Base-by-base conservation (phyloP, 1,140 invertebrate species). In the Zaprionus gabonicus region DNA sequence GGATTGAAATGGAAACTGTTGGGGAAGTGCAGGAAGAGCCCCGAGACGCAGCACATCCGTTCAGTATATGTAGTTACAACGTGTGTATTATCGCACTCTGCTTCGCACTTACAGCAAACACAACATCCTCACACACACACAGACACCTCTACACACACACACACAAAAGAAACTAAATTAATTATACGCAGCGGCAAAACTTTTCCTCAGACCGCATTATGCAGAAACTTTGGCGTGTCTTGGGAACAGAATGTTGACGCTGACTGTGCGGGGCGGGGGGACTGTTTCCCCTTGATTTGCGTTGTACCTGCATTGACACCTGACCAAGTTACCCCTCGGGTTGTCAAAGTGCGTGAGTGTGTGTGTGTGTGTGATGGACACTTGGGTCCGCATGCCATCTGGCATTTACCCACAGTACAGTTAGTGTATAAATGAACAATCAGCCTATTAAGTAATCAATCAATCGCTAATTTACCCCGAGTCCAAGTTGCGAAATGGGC, bases 191-290 rank as follows among this genome's bases (percentile, higher is more conserved):
- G 59, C 55, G 41, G 38, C 51, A 67, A 79, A 79, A 79, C n/a
- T 79, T 79, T 79, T 36, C 49, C n/a, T 17, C 60, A 63, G 72
- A 76, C 72, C 72, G 72, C 76, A 76, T 78, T 71, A 78, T 78
- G 62, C 67, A 56, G 38, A 79, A 79, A 79, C 76, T 79, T 79
- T 76, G 15, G 13, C 46, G 41, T 44, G 23, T 31, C 31, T 57
- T 46, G 41, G 41, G 41, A 17, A 34, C 31, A 34, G 31, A 34
- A 34, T 34, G 31, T 34, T 34, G 31, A 34, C 31, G 31, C 31
- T 10, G 9, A 10, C 31, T 10, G 9, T 10, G 9, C 3, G 9
- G 9, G 31, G 31, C 31, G 31, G 31, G 9, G 9, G 7, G 9
- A 9, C 3, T 10, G 9, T 34, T 10, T 34, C 31, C 31, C 31